These are phyloP conservation scores for Ceyx melanurus DNA, from an alignment of 2,113 vertebrate species.

Conservation along the genomic window DNA sequence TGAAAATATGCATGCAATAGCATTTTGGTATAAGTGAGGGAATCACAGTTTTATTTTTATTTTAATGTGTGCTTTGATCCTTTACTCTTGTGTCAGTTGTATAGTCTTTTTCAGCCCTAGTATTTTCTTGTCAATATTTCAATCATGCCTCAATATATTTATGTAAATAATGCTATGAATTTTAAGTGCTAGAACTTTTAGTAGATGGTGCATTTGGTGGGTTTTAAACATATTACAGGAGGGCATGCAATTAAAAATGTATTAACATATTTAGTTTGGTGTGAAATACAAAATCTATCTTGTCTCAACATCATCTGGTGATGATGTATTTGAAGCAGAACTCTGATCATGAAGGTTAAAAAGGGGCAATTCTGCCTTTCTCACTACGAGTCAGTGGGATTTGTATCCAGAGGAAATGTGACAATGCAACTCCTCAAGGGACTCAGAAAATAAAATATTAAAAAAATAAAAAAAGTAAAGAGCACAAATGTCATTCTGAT, in stretches of 20 bases:
- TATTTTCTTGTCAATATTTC: neutral
- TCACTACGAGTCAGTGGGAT: neutral
- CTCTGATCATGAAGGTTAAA: neutral
- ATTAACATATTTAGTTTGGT: neutral
- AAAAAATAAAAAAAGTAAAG: neutral
- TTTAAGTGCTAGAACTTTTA: neutral
- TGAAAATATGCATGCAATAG: neutral
- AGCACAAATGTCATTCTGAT: neutral
- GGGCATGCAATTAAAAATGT: neutral
- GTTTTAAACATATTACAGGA: neutral
- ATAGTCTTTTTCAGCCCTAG: neutral
- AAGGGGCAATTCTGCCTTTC: neutral
- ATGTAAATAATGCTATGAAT: neutral
- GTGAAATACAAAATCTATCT: neutral
- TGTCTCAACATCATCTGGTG: neutral
- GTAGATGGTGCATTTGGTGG: neutral
- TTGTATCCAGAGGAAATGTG: neutral
- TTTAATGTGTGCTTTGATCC: neutral
- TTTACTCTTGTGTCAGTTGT: neutral
- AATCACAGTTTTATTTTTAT: conserved; percentile 8
- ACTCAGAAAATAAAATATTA: neutral
- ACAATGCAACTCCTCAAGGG: neutral
- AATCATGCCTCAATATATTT: neutral
- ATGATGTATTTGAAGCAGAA: neutral
- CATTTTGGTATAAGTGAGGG: neutral